Evolutionary conservation across 2,888 invertebrate species (phyloP).

Genomic region (Erynnis tages): DNA sequence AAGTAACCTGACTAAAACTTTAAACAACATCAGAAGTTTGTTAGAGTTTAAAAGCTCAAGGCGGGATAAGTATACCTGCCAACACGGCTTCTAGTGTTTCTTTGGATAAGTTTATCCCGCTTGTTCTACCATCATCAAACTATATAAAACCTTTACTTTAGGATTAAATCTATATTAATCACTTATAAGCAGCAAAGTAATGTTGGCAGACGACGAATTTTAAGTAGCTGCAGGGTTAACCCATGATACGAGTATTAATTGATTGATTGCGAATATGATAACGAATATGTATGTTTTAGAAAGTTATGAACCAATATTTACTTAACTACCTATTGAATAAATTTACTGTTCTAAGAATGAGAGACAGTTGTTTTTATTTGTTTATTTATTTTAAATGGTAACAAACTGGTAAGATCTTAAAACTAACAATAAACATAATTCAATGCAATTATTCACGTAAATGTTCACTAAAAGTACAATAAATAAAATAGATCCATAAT

Average conservation of each 20-base stretch:
- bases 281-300: no score
- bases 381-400: slow-evolving; percentile 52
- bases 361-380: slow-evolving; percentile 20
- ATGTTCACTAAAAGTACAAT: slow-evolving; percentile 38
- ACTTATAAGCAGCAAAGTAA: no score
- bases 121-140: no score
- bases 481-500: slow-evolving; percentile 64
- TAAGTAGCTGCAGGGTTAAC: no score
- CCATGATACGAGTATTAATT: no score
- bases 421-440: slow-evolving; percentile 35
- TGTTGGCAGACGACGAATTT: no score
- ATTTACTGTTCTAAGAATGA: neutral
- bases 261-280: no score
- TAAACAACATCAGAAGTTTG: neutral
- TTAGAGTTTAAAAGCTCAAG: neutral
- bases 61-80: neutral
- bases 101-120: neutral
- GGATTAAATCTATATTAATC: no score
- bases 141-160: no score
- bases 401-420: slow-evolving; percentile 49
- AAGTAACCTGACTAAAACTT: neutral
- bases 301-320: no score
- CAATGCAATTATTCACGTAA: slow-evolving; percentile 34
- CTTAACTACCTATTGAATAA: no score
- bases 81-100: neutral